phyloP scores from a whole-genome alignment of 2,888 invertebrate species.

The Quadroppia sp. region DNA sequence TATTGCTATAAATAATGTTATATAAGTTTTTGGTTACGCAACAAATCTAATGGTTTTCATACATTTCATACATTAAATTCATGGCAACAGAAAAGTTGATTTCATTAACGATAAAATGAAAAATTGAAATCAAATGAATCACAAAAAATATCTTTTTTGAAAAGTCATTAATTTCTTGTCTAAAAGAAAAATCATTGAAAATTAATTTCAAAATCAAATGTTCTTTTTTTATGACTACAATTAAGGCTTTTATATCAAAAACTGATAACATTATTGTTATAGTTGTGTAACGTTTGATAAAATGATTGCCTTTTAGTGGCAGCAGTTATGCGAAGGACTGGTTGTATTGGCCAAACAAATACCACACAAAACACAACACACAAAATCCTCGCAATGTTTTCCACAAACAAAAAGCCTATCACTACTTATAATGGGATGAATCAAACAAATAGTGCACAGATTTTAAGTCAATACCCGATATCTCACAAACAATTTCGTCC shows the following conservation, averaged over 20 bases:
- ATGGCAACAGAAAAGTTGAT: not conserved
- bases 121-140: not conserved
- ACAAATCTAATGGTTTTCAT: conserved; percentile 9
- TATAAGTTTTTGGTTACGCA: conserved; percentile 1
- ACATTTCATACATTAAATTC: not conserved
- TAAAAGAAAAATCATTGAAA: not conserved
- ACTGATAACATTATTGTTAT: conserved; percentile 32
- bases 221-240: not conserved
- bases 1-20: conserved; percentile 1
- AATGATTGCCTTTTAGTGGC: conserved; percentile 11
- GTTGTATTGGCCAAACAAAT: conserved; percentile 23
- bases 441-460: conserved; percentile 30
- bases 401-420: conserved; percentile 29
- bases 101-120: not conserved
- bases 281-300: conserved; percentile 23
- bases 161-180: not conserved
- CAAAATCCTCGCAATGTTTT: conserved; percentile 34
- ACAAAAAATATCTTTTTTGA: too few species aligned
- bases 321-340: conserved; percentile 5
- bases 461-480: conserved; percentile 20
- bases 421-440: conserved; percentile 31
- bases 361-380: conserved; percentile 26
- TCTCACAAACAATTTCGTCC: not conserved
- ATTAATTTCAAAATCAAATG: not conserved
- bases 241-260: not conserved